phyloP scores from a whole-genome alignment of 2,113 vertebrate species.

The Oncorhynchus kisutch region DNA sequence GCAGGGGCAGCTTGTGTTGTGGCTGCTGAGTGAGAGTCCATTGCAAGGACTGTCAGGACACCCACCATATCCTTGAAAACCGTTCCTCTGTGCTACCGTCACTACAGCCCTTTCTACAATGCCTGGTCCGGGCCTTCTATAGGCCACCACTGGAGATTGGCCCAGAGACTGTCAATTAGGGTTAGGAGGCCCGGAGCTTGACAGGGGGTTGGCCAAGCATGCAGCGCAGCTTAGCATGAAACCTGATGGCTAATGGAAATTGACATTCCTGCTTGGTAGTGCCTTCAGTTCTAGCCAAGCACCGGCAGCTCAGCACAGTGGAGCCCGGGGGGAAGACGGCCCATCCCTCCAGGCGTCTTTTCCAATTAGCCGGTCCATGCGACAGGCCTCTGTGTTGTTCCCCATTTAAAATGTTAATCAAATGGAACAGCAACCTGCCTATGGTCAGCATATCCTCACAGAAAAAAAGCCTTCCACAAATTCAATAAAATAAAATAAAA shows the following conservation, averaged over 20 bases:
- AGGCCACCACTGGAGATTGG: constrained; percentile 15
- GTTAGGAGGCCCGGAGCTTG: constrained; percentile 35
- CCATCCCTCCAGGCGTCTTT: constrained; percentile 29
- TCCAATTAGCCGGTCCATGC: constrained; percentile 42
- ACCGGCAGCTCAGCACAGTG: no score
- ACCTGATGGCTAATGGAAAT: constrained; percentile 50
- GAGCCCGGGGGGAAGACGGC: constrained; percentile 20
- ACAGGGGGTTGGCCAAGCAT: constrained; percentile 27
- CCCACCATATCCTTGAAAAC: neutral
- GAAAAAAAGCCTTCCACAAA: constrained; percentile 12
- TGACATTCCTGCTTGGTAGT: constrained; percentile 35
- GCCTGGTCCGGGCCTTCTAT: constrained; percentile 2
- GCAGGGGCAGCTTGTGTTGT: neutral
- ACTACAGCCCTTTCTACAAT: neutral
- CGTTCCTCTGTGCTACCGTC: neutral
- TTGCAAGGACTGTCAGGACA: neutral
- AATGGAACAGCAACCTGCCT: constrained; percentile 41
- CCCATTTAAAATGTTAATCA: constrained; percentile 54
- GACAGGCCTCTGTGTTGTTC: constrained; percentile 38
- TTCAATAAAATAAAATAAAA: constrained; percentile 31
- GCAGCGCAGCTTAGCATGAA: constrained; percentile 32
- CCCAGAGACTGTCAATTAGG: constrained; percentile 41
- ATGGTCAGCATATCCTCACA: constrained; percentile 37
- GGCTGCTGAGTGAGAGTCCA: neutral
- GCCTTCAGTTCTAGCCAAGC: constrained; percentile 6